Base-by-base conservation (phyloP, 2,888 invertebrate genomes). In the Hirudinaria manillensis region DNA sequence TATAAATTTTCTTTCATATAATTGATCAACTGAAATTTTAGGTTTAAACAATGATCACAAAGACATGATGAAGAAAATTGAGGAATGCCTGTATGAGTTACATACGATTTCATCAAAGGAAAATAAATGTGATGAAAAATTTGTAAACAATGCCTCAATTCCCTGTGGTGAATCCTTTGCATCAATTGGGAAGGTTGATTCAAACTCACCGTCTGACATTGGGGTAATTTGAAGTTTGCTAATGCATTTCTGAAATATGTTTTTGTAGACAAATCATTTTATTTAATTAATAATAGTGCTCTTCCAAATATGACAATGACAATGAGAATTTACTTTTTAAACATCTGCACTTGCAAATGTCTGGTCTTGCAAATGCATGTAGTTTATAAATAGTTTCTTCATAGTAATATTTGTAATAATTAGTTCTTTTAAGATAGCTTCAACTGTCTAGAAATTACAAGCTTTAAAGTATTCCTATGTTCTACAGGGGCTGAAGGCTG, bases 21-120 rank as follows among this genome's bases (percentile, higher is more conserved):
- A 3, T 34, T 21, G 66, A 27, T 72, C 34, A 27, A 24, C 1
- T 27, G 4, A 19, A 53, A 10, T 75, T 66, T 66, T 81, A 93
- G 93, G 91, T 83, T 87, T 94, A 29, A 92, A 91, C 86, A 96
- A 94, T 87, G 96, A 97, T 85, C 91, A 93, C 83, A 93, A 91
- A 84, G 88, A 87, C 0, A 77, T 95, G 51, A 93, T 94, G 91
- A 89, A 89, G 78, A 88, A 90, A 82, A 94, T 97, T 80, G 94
- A 95, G 83, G 87, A 88, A 79, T 91, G 91, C 1, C 85, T 95
- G 10, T 88, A 89, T 76, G 88, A 89, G 77, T 87, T 91, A 24
- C 86, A 86, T 78, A 82, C 81, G 4, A 79, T 81, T 34, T 81
- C 82, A 0, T 77, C 82, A n/a, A 56, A 55, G 27, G 51, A 53